Percentiles rank a stretch among this genome's conserved stretches.
phyloP scores from a whole-genome alignment of 2,113 vertebrate genomes.

The Maccullochella peelii region DNA sequence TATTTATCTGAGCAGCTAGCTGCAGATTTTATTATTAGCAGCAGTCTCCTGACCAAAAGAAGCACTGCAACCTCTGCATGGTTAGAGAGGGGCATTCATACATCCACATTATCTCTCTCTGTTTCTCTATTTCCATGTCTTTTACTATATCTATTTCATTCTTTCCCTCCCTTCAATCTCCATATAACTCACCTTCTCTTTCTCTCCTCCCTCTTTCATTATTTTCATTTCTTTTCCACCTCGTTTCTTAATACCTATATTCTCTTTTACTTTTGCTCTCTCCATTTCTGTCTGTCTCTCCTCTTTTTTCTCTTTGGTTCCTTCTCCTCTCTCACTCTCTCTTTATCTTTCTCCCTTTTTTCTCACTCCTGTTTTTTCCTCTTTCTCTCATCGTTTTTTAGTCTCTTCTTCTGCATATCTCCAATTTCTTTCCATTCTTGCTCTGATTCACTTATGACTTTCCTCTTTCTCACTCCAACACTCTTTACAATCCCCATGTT shows the following conservation, averaged over 20 bases:
- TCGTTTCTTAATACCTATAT: not conserved
- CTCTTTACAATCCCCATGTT: not conserved
- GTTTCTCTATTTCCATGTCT: not conserved
- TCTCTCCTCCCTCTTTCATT: not conserved
- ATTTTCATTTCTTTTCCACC: not conserved
- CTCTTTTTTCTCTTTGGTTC: not conserved
- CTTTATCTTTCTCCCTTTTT: not conserved
- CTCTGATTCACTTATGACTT: not conserved
- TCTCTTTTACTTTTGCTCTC: not conserved
- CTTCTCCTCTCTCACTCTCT: not conserved
- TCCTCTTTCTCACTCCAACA: not conserved
- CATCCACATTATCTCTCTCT: not conserved
- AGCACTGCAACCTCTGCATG: not conserved
- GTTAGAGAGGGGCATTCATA: not conserved
- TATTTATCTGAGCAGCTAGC: conserved; percentile 28
- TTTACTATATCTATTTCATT: not conserved
- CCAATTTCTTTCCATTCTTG: not conserved
- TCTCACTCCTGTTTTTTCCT: not conserved
- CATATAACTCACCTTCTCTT: not conserved
- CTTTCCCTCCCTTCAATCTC: not conserved
- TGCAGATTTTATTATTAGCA: conserved; percentile 35
- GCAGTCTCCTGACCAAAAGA: not conserved
- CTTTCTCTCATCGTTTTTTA: not conserved
- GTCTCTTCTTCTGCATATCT: not conserved
- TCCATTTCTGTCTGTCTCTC: not conserved